Conservation (phyloP, 2,888 invertebrate genomes). For the Drosophila villosipedis region DNA sequence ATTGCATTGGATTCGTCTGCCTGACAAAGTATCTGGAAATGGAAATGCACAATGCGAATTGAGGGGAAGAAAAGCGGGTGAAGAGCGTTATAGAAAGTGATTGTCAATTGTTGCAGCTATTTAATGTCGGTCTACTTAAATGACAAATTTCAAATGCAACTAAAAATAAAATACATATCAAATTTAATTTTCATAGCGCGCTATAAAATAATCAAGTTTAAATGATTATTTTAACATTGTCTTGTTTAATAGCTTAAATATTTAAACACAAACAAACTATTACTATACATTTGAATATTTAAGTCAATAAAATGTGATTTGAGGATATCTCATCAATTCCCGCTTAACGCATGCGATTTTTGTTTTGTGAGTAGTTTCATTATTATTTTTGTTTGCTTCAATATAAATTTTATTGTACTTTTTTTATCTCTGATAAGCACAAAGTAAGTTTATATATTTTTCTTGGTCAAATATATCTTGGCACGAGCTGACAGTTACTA, state of each 20-base stretch:
- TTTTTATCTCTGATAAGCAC: background rate
- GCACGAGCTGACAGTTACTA: background rate
- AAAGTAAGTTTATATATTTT: background rate
- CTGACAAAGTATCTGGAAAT: constrained; percentile 38
- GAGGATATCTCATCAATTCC: background rate
- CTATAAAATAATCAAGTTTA: background rate
- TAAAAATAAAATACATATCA: background rate
- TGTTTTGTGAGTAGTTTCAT: background rate
- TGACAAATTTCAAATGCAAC: background rate
- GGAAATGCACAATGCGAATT: constrained; percentile 3
- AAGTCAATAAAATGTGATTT: background rate
- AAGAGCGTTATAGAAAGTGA: constrained; percentile 1
- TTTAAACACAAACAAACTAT: background rate
- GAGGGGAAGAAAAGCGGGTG: background rate
- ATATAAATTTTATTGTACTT: no score
- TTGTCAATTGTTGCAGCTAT: constrained; percentile 18
- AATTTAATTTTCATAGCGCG: background rate
- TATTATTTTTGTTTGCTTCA: background rate
- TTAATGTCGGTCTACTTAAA: constrained; percentile 23
- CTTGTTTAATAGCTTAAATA: background rate
- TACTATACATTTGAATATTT: background rate
- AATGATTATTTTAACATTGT: background rate
- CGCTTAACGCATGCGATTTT: background rate
- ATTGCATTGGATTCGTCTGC: constrained; percentile 71
- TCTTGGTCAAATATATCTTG: no score